A percentile compares a stretch with the other conserved stretches of the same genome.
phyloP scores from a whole-genome alignment of 2,888 invertebrate species.

The Ellobium chinense region DNA sequence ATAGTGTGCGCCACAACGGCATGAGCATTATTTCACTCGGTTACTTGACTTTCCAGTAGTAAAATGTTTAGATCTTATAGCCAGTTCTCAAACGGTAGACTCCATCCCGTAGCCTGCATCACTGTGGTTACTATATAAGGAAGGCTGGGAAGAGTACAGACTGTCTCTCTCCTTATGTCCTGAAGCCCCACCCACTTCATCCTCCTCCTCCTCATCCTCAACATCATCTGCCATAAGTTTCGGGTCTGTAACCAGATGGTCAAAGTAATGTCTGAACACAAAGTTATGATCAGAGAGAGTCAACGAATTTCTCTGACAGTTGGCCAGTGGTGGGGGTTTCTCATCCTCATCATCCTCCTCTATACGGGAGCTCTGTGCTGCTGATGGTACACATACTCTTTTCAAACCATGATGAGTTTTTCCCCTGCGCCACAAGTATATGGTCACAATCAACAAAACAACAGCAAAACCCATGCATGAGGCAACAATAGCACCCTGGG shows the following conservation, averaged over 20 bases:
- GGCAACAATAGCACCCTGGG: slow-evolving; percentile 53
- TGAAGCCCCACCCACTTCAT: background rate
- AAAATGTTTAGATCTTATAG: no score
- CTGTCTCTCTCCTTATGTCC: slow-evolving; percentile 48
- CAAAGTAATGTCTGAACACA: slow-evolving; percentile 70
- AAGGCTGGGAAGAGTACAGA: slow-evolving; percentile 53
- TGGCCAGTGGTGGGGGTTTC: slow-evolving; percentile 58
- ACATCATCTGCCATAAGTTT: slow-evolving; percentile 48
- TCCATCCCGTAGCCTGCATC: slow-evolving; percentile 52
- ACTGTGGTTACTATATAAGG: slow-evolving; percentile 52
- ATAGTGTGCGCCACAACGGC: no score
- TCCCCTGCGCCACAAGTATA: slow-evolving; percentile 58
- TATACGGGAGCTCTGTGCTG: slow-evolving; percentile 54
- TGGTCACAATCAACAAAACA: slow-evolving; percentile 55
- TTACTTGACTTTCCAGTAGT: no score
- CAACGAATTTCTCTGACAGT: slow-evolving; percentile 64
- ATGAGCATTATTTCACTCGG: no score
- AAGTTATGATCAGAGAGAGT: slow-evolving; percentile 72
- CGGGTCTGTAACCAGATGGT: slow-evolving; percentile 64
- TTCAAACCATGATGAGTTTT: slow-evolving; percentile 52
- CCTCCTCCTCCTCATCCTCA: slow-evolving; percentile 31
- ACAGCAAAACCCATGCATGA: slow-evolving; percentile 55
- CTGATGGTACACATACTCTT: slow-evolving; percentile 44
- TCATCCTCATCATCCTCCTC: slow-evolving; percentile 53
- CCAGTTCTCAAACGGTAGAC: slow-evolving; percentile 57